Evolutionary conservation across 2,113 vertebrate genomes (phyloP).

Genomic region (Python bivittatus): DNA sequence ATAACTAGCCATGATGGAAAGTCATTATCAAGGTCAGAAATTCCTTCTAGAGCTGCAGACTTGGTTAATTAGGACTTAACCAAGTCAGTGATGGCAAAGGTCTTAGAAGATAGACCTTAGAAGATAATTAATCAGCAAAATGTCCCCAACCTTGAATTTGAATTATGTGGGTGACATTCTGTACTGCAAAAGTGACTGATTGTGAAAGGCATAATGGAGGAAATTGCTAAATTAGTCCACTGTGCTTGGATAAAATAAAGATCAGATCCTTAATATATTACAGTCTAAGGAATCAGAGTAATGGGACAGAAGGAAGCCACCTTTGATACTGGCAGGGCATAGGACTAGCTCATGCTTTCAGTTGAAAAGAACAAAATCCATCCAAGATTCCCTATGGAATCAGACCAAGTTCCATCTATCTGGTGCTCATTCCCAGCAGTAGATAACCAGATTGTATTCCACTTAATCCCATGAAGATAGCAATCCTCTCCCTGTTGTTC

Average conservation of each 20-base stretch:
- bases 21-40: not conserved
- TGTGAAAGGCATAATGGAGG: not conserved
- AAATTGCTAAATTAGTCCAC: not conserved
- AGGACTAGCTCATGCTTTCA: not conserved
- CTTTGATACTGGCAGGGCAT: not conserved
- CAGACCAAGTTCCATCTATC: no score
- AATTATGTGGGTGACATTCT: not conserved
- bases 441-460: not conserved
- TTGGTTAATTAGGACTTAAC: conserved; percentile 24
- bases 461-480: not conserved
- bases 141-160: conserved; percentile 17
- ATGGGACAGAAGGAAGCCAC: not conserved
- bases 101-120: not conserved
- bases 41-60: not conserved
- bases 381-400: not conserved
- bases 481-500: not conserved
- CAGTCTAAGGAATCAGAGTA: not conserved
- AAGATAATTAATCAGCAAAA: conserved; percentile 12
- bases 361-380: not conserved
- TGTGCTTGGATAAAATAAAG: not conserved
- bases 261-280: not conserved
- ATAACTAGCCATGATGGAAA: not conserved
- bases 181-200: not conserved
- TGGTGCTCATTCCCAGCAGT: not conserved
- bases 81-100: conserved; percentile 11